phyloP scores from a whole-genome alignment of 2,113 vertebrate genomes.

The Zosterops japonicus region DNA sequence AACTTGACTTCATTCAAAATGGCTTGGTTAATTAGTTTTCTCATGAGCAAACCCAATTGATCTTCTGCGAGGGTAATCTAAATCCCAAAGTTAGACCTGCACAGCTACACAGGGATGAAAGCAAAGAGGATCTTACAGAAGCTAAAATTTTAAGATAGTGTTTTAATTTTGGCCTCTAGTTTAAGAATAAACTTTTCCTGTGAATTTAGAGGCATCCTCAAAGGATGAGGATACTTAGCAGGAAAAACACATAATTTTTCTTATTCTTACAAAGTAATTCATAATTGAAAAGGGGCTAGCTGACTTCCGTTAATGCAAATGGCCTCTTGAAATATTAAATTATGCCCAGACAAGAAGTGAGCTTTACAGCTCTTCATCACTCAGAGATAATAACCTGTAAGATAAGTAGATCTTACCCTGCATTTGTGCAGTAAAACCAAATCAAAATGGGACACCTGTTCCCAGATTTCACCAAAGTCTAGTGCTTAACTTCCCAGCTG shows the following conservation, averaged over 20 bases:
- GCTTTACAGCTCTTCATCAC: conserved; percentile 53
- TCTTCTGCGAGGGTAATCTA: not conserved
- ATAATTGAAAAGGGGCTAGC: conserved; percentile 51
- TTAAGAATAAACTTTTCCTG: not conserved
- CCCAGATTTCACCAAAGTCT: not conserved
- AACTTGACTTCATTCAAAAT: not conserved
- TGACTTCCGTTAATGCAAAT: conserved; percentile 58
- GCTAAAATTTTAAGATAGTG: not conserved
- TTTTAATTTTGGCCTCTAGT: not conserved
- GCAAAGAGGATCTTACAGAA: not conserved
- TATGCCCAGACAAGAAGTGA: conserved; percentile 39
- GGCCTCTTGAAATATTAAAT: conserved; percentile 60
- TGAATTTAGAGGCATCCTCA: not conserved
- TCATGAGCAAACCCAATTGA: not conserved
- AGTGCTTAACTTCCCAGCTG: not conserved
- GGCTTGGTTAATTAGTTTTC: not conserved
- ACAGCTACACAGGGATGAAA: not conserved
- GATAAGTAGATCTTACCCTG: conserved; percentile 5
- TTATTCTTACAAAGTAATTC: conserved; percentile 5
- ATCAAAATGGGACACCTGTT: not conserved
- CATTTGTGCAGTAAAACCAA: not conserved
- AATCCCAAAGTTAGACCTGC: not conserved
- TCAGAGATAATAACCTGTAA: conserved; percentile 43
- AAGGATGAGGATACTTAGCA: not conserved
- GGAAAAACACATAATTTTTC: conserved; percentile 32